Base-by-base conservation (phyloP, 1,140 invertebrate genomes). In the Galleria mellonella region DNA sequence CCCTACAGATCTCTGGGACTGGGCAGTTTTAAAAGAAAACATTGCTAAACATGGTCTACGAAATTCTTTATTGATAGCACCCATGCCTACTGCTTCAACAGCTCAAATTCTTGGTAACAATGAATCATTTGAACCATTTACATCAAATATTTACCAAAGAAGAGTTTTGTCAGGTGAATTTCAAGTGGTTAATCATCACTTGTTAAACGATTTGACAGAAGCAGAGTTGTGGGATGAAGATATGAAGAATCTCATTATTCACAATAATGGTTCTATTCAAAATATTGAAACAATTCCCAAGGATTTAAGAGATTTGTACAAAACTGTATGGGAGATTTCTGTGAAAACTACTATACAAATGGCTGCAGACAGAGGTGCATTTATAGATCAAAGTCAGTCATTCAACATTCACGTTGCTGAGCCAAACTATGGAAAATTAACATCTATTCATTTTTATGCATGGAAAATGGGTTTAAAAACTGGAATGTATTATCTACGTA, bases 81-180 rank as follows among this genome's bases (percentile, higher is more conserved):
- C 98, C 0, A 99, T 99, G 98, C 98, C 98, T 1, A 99, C 98
- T 9, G 98, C 98, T 9, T 99, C 97, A 1, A 99, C 98, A 0
- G 98, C 98, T 4, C 98, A 99, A 87, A 99, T 99, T 71, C 89
- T 99, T 23, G 98, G 98, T 9, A 99, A 99, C 68, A 99, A 99
- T 83, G 98, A 99, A 85, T 96, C 96, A 0, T 96, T 99, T 71
- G 98, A 99, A 85, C 96, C 98, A 0, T 99, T 98, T 73, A 99
- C 97, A 0, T 98, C 94, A 10, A 99, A 99, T 72, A 96, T 99
- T 55, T 99, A 99, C 71, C 93, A 93, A 13, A 88, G 98, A 54
- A 88, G 98, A 37, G 98, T 99, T 0, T 87, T 99, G 7, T 98
- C 97, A 29, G 97, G 97, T 7, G 92, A 93, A 77, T 91, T 93